Evolutionary conservation across 2,113 vertebrate species (phyloP), one percentile per base, ranked within the genome.

Genomic region (Falcunculus frontatus): DNA sequence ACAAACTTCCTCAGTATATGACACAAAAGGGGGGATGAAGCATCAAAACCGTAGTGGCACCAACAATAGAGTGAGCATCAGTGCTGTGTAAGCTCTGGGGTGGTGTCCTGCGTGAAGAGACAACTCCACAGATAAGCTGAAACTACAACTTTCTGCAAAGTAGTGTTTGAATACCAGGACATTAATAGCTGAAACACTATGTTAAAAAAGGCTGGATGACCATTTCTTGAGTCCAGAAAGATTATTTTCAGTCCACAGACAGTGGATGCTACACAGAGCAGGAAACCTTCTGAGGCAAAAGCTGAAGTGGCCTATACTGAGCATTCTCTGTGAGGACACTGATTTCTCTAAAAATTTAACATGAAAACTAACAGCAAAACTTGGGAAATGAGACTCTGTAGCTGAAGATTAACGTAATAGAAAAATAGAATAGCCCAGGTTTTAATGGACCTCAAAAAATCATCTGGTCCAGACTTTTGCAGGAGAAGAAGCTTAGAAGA

Each of bases 291-390:
- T 33, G 26, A 74, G 4, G 3, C 29, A 30, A 88, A 86, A 84
- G 16, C 11, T 64, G 29, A 83, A 30, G 19, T 77, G 25, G 8
- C 16, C n/a, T 75, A 35, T 23, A 42, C 15, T 23, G 7, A 60
- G 12, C 0, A 1, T 8, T 52, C 3, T 50, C 32, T 7, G 0
- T 64, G 46, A 41, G 6, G 32, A 65, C 41, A 25, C 20, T 53
- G 55, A 50, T 23, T 52, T 90, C 22, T 62, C 70, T 63, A 39
- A 10, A 81, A 62, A 59, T 9, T 59, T 27, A 74, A 19, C 8
- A 13, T 5, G 15, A 70, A 80, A 77, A 13, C 19, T 27, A 50
- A 53, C 16, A 87, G 12, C 6, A 92, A 75, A 70, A n/a, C 35
- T 30, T 53, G 12, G 12, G 37, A 87, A 85, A 86, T 42, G 7